These are phyloP conservation scores for Holocentrus rufus DNA, from an alignment of 2,797 vertebrate genomes.

Conservation along the genomic window DNA sequence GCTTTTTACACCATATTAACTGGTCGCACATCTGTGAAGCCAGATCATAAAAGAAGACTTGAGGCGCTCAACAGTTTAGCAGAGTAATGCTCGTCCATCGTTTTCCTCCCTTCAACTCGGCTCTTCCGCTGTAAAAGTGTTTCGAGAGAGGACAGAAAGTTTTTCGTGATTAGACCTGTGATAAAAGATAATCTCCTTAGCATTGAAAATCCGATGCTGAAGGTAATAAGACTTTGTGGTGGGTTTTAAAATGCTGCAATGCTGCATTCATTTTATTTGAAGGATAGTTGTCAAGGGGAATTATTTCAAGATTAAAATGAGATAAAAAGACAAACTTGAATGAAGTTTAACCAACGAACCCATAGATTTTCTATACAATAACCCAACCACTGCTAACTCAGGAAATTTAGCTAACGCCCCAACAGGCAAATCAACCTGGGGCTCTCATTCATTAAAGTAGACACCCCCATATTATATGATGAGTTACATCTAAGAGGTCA, in stretches of 20 bases:
- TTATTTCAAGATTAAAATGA: neutral
- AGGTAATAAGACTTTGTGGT: neutral
- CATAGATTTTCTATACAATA: neutral
- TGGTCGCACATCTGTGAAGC: slow-evolving; percentile 7
- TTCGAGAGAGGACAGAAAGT: slow-evolving; percentile 1
- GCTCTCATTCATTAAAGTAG: neutral
- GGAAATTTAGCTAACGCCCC: neutral
- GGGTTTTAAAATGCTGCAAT: neutral
- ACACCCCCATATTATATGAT: slow-evolving; percentile 42
- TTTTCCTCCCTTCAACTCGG: neutral
- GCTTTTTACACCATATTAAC: slow-evolving; percentile 22
- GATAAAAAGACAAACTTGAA: slow-evolving; percentile 13
- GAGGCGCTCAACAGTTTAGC: neutral
- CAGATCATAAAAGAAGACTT: neutral
- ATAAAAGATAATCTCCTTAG: slow-evolving; percentile 4
- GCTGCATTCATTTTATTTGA: neutral
- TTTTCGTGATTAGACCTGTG: neutral
- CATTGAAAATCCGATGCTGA: neutral
- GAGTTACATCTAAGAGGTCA: slow-evolving; percentile 42
- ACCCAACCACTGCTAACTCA: neutral
- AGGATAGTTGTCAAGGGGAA: slow-evolving; percentile 1
- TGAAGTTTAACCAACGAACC: slow-evolving; percentile 1
- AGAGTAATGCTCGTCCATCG: neutral
- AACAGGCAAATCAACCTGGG: slow-evolving; percentile 9
- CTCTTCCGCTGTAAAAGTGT: neutral